phyloP scores from a whole-genome alignment of 2,113 vertebrate species.

The Rissa tridactyla region DNA sequence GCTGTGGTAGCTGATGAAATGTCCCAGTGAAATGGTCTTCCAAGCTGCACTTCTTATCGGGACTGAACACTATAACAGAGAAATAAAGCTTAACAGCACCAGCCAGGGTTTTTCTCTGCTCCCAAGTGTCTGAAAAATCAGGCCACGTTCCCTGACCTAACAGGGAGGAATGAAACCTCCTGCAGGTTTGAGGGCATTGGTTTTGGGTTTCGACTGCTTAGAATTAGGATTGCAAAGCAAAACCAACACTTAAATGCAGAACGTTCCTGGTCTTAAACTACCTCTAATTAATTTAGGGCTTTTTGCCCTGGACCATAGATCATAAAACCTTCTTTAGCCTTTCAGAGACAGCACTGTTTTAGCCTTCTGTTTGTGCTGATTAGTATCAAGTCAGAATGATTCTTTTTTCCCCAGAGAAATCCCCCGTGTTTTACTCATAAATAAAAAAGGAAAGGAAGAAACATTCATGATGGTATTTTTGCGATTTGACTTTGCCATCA shows the following conservation, averaged over 20 bases:
- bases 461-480: constrained; percentile 51
- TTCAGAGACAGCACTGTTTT: background rate
- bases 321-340: background rate
- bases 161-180: background rate
- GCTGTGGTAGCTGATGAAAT: background rate
- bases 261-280: background rate
- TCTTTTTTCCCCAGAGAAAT: constrained; percentile 33
- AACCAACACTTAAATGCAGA: background rate
- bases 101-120: background rate
- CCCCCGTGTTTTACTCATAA: constrained; percentile 28
- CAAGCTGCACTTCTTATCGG: background rate
- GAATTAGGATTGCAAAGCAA: background rate
- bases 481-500: constrained; percentile 42
- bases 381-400: constrained; percentile 35
- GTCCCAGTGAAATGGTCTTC: background rate
- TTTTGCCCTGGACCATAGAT: background rate
- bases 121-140: background rate
- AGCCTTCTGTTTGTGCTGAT: constrained; percentile 12
- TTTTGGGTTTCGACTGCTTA: background rate
- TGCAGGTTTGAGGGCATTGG: background rate
- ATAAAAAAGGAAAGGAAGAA: constrained; percentile 40
- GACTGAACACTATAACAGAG: background rate
- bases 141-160: background rate
- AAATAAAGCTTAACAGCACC: background rate
- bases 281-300: background rate